phyloP scores from a whole-genome alignment of 2,888 invertebrate genomes.

The Ethmia dodecea region DNA sequence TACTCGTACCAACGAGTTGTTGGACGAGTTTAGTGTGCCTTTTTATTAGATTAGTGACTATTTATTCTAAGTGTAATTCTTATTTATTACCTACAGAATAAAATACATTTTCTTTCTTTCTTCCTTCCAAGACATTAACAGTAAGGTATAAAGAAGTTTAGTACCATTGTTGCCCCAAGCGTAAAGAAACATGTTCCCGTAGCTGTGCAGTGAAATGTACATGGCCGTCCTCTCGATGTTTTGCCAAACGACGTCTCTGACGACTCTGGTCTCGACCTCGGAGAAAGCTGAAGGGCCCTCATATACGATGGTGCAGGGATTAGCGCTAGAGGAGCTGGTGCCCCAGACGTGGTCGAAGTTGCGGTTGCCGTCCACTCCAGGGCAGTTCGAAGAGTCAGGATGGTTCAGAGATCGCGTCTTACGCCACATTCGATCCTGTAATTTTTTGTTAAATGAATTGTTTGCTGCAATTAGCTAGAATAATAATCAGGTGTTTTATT shows the following conservation, averaged over 20 bases:
- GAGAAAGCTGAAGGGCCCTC: conserved; percentile 82
- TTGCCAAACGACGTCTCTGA: conserved; percentile 76
- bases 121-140: too few species aligned
- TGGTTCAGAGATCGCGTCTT: conserved; percentile 79
- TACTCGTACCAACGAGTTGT: too few species aligned
- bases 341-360: conserved; percentile 87
- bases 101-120: too few species aligned
- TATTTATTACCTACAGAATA: too few species aligned
- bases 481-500: too few species aligned
- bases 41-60: too few species aligned
- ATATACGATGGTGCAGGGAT: conserved; percentile 80
- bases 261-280: conserved; percentile 79
- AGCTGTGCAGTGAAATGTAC: conserved; percentile 87
- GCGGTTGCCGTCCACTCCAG: conserved; percentile 87
- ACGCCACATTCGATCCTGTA: conserved; percentile 82
- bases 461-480: too few species aligned
- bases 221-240: conserved; percentile 71
- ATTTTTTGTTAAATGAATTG: too few species aligned
- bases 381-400: conserved; percentile 66
- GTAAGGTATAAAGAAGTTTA: too few species aligned
- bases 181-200: conserved; percentile 82
- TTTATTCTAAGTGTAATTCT: too few species aligned
- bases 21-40: too few species aligned
- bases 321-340: conserved; percentile 56
- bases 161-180: conserved; percentile 83